Conservation (phyloP, 2,797 vertebrate genomes). For the Mormyrops attenuatus region DNA sequence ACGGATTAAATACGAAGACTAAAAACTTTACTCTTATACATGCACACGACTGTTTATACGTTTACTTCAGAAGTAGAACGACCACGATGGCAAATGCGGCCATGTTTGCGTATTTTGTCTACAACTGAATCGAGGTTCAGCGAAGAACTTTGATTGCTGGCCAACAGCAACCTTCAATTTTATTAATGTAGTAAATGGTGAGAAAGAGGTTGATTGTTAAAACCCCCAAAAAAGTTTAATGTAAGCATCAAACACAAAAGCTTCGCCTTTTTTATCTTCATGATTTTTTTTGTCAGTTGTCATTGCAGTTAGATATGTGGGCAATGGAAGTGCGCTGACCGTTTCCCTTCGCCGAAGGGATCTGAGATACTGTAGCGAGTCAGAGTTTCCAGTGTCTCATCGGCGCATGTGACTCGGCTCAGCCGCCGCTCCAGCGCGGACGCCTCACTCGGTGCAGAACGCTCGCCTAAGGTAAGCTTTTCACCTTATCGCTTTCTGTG, state of each 20-base stretch:
- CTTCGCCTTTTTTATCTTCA: not conserved
- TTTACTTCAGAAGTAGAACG: not conserved
- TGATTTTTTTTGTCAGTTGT: not conserved
- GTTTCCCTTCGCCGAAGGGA: not conserved
- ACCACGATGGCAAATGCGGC: not conserved
- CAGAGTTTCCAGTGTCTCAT: constrained; percentile 45
- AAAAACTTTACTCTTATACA: not conserved
- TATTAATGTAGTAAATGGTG: not conserved
- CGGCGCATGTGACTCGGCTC: constrained; percentile 15
- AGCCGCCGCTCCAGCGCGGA: not conserved
- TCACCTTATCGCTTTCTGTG: not conserved
- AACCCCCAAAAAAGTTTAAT: no score
- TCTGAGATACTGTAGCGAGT: constrained; percentile 24
- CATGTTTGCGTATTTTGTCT: not conserved
- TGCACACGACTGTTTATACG: not conserved
- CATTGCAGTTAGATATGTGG: not conserved
- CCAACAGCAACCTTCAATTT: not conserved
- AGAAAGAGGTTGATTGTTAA: not conserved
- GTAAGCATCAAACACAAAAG: not conserved
- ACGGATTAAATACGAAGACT: not conserved
- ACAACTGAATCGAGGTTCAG: not conserved
- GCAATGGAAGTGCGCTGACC: constrained; percentile 21
- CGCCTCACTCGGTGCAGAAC: not conserved
- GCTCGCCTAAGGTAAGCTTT: not conserved
- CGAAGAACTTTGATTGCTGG: not conserved